Conservation (phyloP, 2,888 invertebrate species). For the Dryococelus australis region DNA sequence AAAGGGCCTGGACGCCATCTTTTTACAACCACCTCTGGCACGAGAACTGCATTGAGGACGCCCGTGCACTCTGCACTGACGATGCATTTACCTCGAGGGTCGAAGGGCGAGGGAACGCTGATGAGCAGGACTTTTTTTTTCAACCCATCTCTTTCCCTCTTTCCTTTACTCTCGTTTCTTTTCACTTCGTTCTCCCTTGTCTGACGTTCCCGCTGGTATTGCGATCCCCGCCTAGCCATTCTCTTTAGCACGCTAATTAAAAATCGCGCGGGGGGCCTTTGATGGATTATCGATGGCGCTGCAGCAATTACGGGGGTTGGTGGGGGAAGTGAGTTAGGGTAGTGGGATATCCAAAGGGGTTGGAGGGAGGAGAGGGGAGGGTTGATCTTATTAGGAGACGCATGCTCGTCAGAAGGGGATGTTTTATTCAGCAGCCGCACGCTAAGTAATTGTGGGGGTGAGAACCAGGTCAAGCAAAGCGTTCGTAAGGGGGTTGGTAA, state of each 20-base stretch:
- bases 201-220: no score
- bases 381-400: background rate
- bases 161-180: no score
- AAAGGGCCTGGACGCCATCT: no score
- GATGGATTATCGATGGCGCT: background rate
- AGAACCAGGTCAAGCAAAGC: background rate
- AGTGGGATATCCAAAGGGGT: no score
- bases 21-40: no score
- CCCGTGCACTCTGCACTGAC: no score
- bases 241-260: conserved; percentile 3
- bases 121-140: no score
- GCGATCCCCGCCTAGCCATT: background rate
- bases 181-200: no score
- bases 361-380: background rate
- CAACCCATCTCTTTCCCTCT: no score
- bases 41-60: no score
- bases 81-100: no score
- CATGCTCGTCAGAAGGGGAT: background rate
- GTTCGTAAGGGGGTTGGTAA: background rate
- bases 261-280: background rate
- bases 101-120: no score
- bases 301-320: background rate
- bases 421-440: background rate
- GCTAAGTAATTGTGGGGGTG: background rate
- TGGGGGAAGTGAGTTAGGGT: background rate